Conservation (phyloP, 1,140 invertebrate genomes). For the Bradysia coprophila region DNA sequence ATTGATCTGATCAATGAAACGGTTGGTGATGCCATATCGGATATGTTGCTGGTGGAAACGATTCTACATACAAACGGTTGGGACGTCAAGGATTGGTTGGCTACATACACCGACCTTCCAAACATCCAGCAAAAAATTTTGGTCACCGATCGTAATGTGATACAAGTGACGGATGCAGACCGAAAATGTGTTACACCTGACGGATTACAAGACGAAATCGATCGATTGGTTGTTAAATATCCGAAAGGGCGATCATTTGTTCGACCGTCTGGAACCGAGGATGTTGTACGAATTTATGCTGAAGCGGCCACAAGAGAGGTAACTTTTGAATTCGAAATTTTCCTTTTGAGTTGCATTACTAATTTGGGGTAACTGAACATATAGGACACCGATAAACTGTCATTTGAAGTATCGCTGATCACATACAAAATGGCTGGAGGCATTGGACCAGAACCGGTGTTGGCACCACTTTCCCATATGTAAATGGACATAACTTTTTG, state of each 20-base stretch:
- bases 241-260: conserved; percentile 69
- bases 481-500: too few relatives aligned
- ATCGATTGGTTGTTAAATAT: conserved; percentile 49
- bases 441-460: conserved; percentile 30
- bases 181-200: conserved; percentile 54
- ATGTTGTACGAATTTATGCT: conserved; percentile 88
- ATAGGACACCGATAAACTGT: conserved; percentile 48
- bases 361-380: conserved; percentile 8
- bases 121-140: conserved; percentile 76
- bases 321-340: conserved; percentile 3
- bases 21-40: conserved; percentile 93
- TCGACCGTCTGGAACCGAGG: conserved; percentile 92
- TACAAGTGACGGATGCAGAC: conserved; percentile 76
- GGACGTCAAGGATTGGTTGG: conserved; percentile 60
- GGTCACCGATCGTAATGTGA: conserved; percentile 66
- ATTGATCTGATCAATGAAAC: conserved; percentile 87
- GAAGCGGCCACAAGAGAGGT: conserved; percentile 66
- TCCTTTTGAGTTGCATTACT: background rate
- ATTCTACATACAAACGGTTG: conserved; percentile 68
- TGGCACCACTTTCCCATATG: too few relatives aligned
- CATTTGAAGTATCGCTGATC: conserved; percentile 48
- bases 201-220: conserved; percentile 68
- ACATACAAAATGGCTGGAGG: conserved; percentile 65
- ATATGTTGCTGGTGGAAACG: conserved; percentile 85
- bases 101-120: conserved; percentile 68